Conservation (phyloP, 2,797 vertebrate species). For the Leuciscus waleckii region DNA sequence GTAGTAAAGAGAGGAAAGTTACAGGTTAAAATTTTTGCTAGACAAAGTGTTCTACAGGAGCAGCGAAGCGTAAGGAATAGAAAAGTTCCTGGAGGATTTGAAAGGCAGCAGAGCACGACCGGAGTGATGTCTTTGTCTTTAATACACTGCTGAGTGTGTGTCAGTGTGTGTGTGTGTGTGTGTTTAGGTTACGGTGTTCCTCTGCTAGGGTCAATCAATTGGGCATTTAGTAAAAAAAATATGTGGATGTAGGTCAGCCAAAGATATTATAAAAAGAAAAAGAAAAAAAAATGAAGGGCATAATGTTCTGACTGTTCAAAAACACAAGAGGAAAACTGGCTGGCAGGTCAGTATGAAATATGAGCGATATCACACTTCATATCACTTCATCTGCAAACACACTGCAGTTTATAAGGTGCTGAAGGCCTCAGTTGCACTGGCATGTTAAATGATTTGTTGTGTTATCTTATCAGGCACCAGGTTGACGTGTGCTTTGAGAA, state of each 20-base stretch:
- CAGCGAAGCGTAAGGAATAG: constrained; percentile 42
- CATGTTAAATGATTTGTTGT: background rate
- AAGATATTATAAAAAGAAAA: background rate
- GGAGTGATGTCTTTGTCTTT: constrained; percentile 48
- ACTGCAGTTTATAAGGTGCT: background rate
- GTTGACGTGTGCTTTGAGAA: background rate
- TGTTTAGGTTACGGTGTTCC: constrained; percentile 42
- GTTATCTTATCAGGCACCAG: background rate
- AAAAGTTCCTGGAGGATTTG: constrained; percentile 50
- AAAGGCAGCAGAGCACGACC: constrained; percentile 28
- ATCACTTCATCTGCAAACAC: background rate
- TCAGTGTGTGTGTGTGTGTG: constrained; percentile 12
- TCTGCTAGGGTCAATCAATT: constrained; percentile 36
- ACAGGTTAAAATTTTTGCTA: constrained; percentile 44
- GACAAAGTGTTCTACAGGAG: constrained; percentile 56
- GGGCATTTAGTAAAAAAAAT: background rate
- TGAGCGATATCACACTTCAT: background rate
- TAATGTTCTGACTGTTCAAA: constrained; percentile 19
- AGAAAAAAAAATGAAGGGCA: background rate
- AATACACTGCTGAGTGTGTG: constrained; percentile 28
- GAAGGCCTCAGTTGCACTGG: background rate
- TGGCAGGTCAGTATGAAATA: constrained; percentile 14
- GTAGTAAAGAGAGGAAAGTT: constrained; percentile 43
- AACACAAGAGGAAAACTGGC: background rate
- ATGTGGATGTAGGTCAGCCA: constrained; percentile 20